Percentiles rank a stretch among this genome's conserved stretches.
These are phyloP conservation scores for Apogon hyalosoma DNA, from an alignment of 2,797 vertebrate species.

Conservation along the genomic window DNA sequence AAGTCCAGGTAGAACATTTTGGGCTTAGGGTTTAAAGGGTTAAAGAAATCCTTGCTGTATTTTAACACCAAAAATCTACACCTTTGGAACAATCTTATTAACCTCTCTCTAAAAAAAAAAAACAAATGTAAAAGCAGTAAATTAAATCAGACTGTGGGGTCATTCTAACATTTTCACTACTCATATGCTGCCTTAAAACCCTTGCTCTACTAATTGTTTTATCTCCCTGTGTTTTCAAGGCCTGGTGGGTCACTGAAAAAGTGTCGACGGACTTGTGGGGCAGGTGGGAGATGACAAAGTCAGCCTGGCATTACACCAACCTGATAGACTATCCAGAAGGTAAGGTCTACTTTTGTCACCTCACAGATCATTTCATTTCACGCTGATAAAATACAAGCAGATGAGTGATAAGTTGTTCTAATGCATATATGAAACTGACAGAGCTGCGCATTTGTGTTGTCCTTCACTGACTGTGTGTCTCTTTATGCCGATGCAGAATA, in stretches of 20 bases:
- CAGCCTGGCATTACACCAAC: constrained; percentile 77
- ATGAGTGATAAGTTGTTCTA: not conserved
- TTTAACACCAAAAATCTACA: too few species aligned
- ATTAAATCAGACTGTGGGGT: too few species aligned
- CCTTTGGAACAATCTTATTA: too few species aligned
- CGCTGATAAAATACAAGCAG: too few species aligned
- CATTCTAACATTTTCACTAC: too few species aligned
- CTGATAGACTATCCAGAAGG: constrained; percentile 72
- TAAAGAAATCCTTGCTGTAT: too few species aligned
- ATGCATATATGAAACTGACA: not conserved
- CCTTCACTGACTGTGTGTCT: constrained; percentile 14
- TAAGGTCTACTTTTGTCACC: constrained; percentile 40
- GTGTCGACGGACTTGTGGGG: constrained; percentile 85
- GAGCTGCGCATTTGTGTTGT: not conserved
- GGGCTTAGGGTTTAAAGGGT: too few species aligned
- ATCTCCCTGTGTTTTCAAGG: constrained; percentile 63
- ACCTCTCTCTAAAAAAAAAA: too few species aligned
- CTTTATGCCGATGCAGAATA: constrained; percentile 80
- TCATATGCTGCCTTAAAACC: too few species aligned
- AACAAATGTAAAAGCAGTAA: too few species aligned
- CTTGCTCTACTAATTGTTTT: too few species aligned
- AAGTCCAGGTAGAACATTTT: too few species aligned
- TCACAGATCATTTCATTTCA: not conserved
- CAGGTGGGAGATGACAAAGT: constrained; percentile 65
- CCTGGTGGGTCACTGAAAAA: constrained; percentile 80